Percentiles rank a stretch among this genome's conserved stretches.
Evolutionary conservation across 1,140 invertebrate species (phyloP).

Genomic region (Polypedilum pembai): DNA sequence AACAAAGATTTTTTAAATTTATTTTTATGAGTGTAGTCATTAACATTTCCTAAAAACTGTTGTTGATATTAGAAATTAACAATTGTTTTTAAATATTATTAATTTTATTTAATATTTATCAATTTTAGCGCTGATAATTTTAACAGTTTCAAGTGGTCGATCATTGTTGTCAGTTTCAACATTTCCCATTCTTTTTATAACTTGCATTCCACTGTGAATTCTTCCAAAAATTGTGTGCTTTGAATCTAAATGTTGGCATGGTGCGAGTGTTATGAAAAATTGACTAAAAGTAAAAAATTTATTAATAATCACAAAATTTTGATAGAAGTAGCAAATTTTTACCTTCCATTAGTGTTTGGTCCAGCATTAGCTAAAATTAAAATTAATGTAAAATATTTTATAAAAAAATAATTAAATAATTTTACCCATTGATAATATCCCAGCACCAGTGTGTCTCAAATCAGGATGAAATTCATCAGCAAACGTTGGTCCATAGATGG

Average conservation of each 20-base stretch:
- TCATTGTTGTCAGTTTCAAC: constrained; percentile 90
- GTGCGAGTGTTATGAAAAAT: constrained; percentile 95
- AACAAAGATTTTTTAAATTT: too few relatives aligned
- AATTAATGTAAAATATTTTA: too few relatives aligned
- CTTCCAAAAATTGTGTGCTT: constrained; percentile 96
- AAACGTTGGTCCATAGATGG: constrained; percentile 93
- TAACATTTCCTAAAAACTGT: too few relatives aligned
- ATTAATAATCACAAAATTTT: not conserved
- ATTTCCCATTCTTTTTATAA: constrained; percentile 83
- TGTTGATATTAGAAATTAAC: too few relatives aligned
- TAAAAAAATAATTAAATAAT: too few relatives aligned
- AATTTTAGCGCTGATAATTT: constrained; percentile 68
- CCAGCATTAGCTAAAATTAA: constrained; percentile 51
- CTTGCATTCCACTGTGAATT: constrained; percentile 77
- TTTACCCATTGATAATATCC: constrained; percentile 49
- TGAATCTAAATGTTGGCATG: constrained; percentile 95
- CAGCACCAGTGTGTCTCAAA: constrained; percentile 84
- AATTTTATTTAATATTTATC: constrained; percentile 44
- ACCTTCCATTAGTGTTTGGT: constrained; percentile 89
- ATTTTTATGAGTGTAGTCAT: too few relatives aligned
- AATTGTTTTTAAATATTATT: too few relatives aligned
- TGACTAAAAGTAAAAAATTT: constrained; percentile 51
- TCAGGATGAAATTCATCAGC: constrained; percentile 93
- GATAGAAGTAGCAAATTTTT: not conserved
- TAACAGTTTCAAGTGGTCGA: constrained; percentile 80